Evolutionary conservation across 2,797 vertebrate genomes (phyloP), one percentile per base, ranked within the genome.

Genomic region (Iguana delicatissima): DNA sequence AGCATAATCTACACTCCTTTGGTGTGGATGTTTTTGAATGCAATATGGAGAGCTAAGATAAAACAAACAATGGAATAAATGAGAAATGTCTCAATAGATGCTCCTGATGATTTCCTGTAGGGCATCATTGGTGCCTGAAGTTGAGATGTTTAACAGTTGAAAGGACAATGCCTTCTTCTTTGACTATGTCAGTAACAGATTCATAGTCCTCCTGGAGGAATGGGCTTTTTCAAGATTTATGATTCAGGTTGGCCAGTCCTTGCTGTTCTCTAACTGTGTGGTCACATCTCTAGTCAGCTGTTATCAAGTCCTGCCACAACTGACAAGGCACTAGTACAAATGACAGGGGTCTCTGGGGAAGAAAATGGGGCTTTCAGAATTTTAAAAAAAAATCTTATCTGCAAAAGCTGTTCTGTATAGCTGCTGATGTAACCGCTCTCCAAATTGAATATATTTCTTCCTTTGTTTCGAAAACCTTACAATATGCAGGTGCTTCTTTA

Each of bases 341-440:
- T 93, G 81, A 91, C 0, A 1, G 80, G 85, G 89, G 87, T 95
- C 95, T 96, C 96, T 89, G 32, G 92, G 94, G 96, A 96, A 86
- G 94, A 95, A 94, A 93, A 89, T 24, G 88, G 92, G 91, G 93
- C 92, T 95, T 95, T 96, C 94, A 91, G 73, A 94, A 94, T 96
- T 93, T 46, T 3, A 46, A 46, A 42, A 46, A 91, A 73, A 55
- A 46, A 96, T 96, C 95, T 96, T 95, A 96, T 96, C 95, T 95
- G 95, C 90, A 96, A 96, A 95, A 87, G 94, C 95, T 94, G 89
- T 94, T 93, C 96, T 95, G 95, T 92, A 96, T 91, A 93, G 94
- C 90, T 84, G 92, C 93, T 95, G 96, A 97, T 96, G 94, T 96
- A 92, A 85, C 92, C 91, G 93, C 93, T 93, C 94, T 92, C 91